Evolutionary conservation across 2,888 invertebrate genomes (phyloP).

Genomic region (Drosophila vallismaia): DNA sequence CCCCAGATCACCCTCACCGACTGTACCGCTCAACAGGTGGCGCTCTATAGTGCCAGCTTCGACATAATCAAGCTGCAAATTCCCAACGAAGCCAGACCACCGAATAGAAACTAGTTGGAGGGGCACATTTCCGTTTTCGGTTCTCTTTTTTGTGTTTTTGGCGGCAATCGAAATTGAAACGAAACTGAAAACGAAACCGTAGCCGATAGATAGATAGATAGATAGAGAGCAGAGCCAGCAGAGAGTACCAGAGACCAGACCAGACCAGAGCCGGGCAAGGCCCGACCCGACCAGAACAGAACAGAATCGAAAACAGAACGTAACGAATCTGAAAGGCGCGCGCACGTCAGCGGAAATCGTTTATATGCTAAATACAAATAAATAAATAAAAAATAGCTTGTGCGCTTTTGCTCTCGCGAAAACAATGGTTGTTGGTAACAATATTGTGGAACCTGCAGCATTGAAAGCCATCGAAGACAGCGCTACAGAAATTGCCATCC

Average conservation of each 20-base stretch:
- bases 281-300: conserved; percentile 23
- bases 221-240: conserved; percentile 1
- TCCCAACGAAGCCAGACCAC: conserved; percentile 80
- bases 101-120: conserved; percentile 34
- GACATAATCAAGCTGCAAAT: conserved; percentile 56
- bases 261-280: not conserved
- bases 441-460: conserved; percentile 59
- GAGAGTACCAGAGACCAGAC: not conserved
- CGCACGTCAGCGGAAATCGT: conserved; percentile 70
- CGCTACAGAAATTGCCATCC: conserved; percentile 12
- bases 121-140: not conserved
- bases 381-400: conserved; percentile 27
- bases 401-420: conserved; percentile 55
- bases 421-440: conserved; percentile 70
- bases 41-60: conserved; percentile 53
- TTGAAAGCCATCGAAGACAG: conserved; percentile 43
- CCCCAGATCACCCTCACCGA: conserved; percentile 83
- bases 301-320: conserved; percentile 17
- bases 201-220: conserved; percentile 13
- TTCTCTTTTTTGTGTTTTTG: not conserved
- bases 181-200: conserved; percentile 17
- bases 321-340: conserved; percentile 20
- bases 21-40: conserved; percentile 69
- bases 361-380: conserved; percentile 65
- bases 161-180: conserved; percentile 18